Evolutionary conservation across 2,888 invertebrate species (phyloP).

Genomic region (Eurytoma adleriae): DNA sequence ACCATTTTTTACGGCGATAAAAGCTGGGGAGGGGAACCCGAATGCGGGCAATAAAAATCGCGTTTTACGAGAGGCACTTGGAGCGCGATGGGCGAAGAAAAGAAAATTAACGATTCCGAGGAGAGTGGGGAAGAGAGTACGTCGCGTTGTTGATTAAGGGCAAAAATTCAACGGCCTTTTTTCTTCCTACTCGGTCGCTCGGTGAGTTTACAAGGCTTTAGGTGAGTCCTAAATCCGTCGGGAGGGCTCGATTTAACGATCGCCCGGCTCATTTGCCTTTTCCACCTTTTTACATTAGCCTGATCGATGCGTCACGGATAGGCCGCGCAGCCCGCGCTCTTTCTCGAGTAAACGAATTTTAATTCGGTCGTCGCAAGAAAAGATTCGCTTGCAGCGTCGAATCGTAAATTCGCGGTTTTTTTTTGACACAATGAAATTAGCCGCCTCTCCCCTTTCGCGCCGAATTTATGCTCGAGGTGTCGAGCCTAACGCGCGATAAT

Average conservation of each 20-base stretch:
- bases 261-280: conserved; percentile 46
- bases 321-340: not conserved
- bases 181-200: conserved; percentile 6
- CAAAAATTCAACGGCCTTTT: conserved; percentile 35
- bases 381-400: not conserved
- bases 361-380: too few species aligned
- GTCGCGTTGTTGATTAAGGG: conserved; percentile 51
- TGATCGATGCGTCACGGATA: conserved; percentile 27
- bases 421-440: conserved; percentile 41
- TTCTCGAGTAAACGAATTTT: too few species aligned
- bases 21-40: conserved; percentile 13
- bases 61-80: conserved; percentile 55
- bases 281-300: conserved; percentile 31
- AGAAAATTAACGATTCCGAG: conserved; percentile 54
- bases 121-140: conserved; percentile 9
- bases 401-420: conserved; percentile 15
- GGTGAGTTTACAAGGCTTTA: conserved; percentile 43
- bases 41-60: conserved; percentile 61
- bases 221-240: conserved; percentile 48
- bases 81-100: conserved; percentile 48
- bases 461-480: conserved; percentile 46
- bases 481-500: conserved; percentile 48
- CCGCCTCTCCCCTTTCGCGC: not conserved
- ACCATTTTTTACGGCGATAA: conserved; percentile 53
- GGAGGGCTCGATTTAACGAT: conserved; percentile 47